Evolutionary conservation across 2,888 invertebrate species (phyloP).

Genomic region (Vesta saturnalis): DNA sequence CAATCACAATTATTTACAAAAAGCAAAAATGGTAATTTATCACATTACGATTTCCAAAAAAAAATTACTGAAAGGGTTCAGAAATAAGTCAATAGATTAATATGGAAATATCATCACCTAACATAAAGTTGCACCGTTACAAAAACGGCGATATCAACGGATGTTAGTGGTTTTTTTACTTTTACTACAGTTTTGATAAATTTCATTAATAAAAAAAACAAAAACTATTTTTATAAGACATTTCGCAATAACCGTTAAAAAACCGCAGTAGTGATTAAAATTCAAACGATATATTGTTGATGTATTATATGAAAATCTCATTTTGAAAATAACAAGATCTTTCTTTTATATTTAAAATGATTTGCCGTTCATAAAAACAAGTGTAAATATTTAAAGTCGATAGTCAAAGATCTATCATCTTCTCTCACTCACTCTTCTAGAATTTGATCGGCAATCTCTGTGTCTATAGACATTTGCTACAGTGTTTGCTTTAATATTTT

Average conservation of each 20-base stretch:
- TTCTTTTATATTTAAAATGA: slow-evolving; percentile 56
- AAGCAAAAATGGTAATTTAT: too few species aligned
- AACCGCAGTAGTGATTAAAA: slow-evolving; percentile 17
- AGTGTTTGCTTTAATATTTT: slow-evolving; percentile 63
- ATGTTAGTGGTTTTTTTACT: slow-evolving; percentile 4
- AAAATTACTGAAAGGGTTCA: too few species aligned
- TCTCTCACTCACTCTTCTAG: slow-evolving; percentile 48
- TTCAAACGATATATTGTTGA: slow-evolving; percentile 15
- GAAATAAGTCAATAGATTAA: too few species aligned
- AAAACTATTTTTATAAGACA: neutral
- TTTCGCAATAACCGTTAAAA: slow-evolving; percentile 9
- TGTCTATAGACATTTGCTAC: slow-evolving; percentile 62
- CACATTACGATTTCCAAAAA: too few species aligned
- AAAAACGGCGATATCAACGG: neutral
- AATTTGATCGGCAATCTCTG: slow-evolving; percentile 62
- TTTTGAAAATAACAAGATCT: slow-evolving; percentile 45
- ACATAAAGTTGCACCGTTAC: slow-evolving; percentile 7
- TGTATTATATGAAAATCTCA: slow-evolving; percentile 48
- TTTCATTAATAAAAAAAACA: slow-evolving; percentile 10
- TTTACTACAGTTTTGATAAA: slow-evolving; percentile 9
- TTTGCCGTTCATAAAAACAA: slow-evolving; percentile 58
- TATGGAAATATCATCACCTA: slow-evolving; percentile 7
- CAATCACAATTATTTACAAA: too few species aligned
- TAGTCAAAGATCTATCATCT: slow-evolving; percentile 57
- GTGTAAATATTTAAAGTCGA: slow-evolving; percentile 62